Evolutionary conservation across 2,113 vertebrate species (phyloP), one percentile per base, ranked within the genome.

Genomic region (Cynocephalus volans): DNA sequence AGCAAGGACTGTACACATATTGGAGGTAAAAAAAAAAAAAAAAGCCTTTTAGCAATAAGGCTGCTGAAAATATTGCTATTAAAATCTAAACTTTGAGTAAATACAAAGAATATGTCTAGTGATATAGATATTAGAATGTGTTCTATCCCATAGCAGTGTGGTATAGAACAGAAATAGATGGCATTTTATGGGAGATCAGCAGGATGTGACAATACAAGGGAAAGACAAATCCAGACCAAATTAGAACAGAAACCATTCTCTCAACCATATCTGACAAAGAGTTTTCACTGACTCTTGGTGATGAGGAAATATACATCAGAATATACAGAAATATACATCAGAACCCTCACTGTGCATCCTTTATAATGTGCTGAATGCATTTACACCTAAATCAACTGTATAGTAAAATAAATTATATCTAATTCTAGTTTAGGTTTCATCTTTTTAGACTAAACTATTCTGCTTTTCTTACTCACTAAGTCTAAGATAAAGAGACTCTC

Each of bases 341-440:
- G 56, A 85, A 50, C 9, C 18, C 4, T 7, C 1, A 26, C 17
- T 36, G 21, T 14, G 5, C 13, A 90, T 26, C 15, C 21, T 65
- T 80, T 62, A 52, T 62, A 95, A 76, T 64, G 33, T 90, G n/a
- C 72, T 19, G 13, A 80, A 58, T 79, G 15, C 23, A 72, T 56
- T 62, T 79, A n/a, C 76, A 26, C 13, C 18, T 70, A 48, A 77
- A 31, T 88, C 75, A 83, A n/a, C 69, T 90, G 10, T 13, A 36
- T 33, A 87, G 54, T 52, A 90, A 87, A 65, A 48, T 56, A 85
- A 50, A 67, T 8, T 23, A 10, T 56, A 84, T 72, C 50, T 88
- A 91, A 87, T 79, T 82, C 14, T 69, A 67, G 12, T 73, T 95
- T 90, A 12, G 2, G 56, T 83, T 95, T 58, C 54, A 48, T 83